Base-by-base conservation (phyloP, 2,888 invertebrate genomes). In the Trichogramma evanescens region DNA sequence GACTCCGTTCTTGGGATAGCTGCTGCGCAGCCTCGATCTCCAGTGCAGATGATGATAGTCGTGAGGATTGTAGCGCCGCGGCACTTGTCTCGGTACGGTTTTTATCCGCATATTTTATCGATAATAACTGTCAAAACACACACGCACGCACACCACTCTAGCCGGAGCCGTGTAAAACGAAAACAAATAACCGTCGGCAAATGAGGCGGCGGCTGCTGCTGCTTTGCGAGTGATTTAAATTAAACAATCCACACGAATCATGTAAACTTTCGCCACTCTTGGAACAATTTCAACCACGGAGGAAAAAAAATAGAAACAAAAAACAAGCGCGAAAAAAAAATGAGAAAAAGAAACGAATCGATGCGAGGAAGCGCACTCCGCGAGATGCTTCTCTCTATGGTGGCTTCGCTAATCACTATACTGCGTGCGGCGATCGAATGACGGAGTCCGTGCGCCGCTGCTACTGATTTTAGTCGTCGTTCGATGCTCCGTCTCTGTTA, bases 41-140 rank as follows among this genome's bases (percentile, higher is more conserved):
- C 26, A 26, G 26, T 26, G 26, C 26, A 26, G 26, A 26, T 26
- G 26, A 26, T 26, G 10, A 55, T 50, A 40, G 10, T 41, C 13
- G 48, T 58, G 60, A 10, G 38, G 42, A 39, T 52, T 56, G 48
- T 61, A 58, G 62, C 59, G 67, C 46, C 48, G 45, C n/a, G 60
- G 62, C 52, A 64, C 54, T 40, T 72, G 74, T 39, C 70, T 69
- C 7, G 74, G 75, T 10, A 68, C 58, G 41, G 68, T 70, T 66
- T 76, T 76, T 52, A 73, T 66, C 57, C 76, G 70, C 76, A 76
- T 76, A 56, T 55, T 68, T 66, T 45, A 54, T 51, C 61, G 49
- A 54, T 26, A 59, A 58, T 50, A 58, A 59, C 56, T 55, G 9
- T 56, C 3, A 44, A 10, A 6, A 48, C 40, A 53, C 53, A 50